Conservation (phyloP, 2,113 vertebrate genomes). For the Willisornis vidua region DNA sequence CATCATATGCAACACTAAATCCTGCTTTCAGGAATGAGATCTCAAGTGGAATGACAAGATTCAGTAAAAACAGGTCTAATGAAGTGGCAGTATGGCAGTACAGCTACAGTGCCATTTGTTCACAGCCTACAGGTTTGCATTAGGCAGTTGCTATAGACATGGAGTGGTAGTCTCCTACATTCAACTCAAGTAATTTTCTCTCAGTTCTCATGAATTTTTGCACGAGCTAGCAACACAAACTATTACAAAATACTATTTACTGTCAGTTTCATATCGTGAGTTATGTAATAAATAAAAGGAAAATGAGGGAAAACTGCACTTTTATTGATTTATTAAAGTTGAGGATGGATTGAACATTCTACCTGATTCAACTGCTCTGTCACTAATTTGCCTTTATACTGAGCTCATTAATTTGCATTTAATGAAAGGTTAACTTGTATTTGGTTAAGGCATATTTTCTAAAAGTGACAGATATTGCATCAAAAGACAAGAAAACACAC, state of each 20-base stretch:
- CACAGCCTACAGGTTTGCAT: neutral
- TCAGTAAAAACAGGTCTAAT: neutral
- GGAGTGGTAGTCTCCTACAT: neutral
- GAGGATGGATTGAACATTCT: neutral
- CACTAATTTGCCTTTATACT: neutral
- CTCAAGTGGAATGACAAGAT: neutral
- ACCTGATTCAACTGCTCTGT: neutral
- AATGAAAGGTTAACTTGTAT: neutral
- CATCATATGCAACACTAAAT: rapidly evolving
- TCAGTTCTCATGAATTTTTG: neutral
- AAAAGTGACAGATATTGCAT: neutral
- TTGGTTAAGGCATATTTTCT: neutral
- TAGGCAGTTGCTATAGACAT: neutral
- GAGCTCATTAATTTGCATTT: neutral
- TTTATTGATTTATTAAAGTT: neutral
- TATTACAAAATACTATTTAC: neutral
- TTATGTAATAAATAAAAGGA: neutral
- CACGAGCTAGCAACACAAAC: neutral
- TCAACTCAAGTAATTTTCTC: neutral
- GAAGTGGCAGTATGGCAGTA: neutral
- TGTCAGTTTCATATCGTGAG: neutral
- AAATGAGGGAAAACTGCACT: neutral
- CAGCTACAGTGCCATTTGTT: neutral
- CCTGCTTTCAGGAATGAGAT: neutral
- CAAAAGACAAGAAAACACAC: neutral